These are phyloP conservation scores for Pollachius pollachius DNA, from an alignment of 2,113 vertebrate genomes.

Conservation along the genomic window DNA sequence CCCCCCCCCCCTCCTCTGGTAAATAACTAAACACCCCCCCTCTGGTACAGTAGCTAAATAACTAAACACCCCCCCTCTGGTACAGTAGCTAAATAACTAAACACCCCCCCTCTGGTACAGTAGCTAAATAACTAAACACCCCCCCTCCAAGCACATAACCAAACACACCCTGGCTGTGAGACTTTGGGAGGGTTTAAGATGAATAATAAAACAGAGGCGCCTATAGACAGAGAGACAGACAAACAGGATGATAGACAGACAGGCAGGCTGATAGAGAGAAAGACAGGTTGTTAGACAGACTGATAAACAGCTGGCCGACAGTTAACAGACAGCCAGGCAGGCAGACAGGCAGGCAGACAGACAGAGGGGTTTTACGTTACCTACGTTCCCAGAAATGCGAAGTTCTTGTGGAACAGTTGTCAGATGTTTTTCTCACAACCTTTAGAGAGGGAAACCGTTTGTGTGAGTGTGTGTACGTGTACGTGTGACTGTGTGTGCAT, in stretches of 20 bases:
- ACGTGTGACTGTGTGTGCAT: background rate
- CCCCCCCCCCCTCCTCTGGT: too few relatives aligned
- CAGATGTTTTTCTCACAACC: background rate
- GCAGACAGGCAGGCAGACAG: background rate
- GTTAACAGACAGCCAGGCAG: background rate
- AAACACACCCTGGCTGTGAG: too few relatives aligned
- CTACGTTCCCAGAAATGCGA: background rate
- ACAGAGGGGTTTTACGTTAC: background rate
- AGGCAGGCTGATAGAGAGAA: background rate
- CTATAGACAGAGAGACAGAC: background rate
- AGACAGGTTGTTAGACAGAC: constrained; percentile 2
- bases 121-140: too few relatives aligned
- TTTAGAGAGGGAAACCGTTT: background rate
- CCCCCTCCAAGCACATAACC: too few relatives aligned
- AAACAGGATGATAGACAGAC: background rate
- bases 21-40: too few relatives aligned
- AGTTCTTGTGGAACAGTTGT: background rate
- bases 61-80: too few relatives aligned
- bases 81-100: too few relatives aligned
- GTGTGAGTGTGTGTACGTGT: background rate
- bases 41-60: too few relatives aligned
- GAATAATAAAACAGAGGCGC: too few relatives aligned
- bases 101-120: too few relatives aligned
- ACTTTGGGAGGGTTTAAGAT: too few relatives aligned
- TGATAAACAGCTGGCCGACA: constrained; percentile 25